These are phyloP conservation scores for Trematomus loennbergii DNA, from an alignment of 2,113 vertebrate genomes.

Conservation along the genomic window DNA sequence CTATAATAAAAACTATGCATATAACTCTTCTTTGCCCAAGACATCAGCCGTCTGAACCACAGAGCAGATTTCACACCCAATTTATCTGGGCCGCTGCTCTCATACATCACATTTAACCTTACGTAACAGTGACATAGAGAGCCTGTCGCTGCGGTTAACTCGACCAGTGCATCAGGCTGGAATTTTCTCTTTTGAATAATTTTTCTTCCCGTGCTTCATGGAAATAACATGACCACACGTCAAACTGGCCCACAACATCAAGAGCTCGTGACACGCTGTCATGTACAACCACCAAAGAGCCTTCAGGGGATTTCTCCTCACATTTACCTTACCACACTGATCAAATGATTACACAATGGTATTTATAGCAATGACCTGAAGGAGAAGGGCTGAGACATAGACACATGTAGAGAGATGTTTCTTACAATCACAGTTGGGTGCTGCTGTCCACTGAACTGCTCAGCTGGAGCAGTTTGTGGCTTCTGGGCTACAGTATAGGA, in stretches of 20 bases:
- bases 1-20: no score
- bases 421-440: background rate
- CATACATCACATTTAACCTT: constrained; percentile 58
- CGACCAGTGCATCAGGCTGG: constrained; percentile 33
- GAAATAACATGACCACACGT: background rate
- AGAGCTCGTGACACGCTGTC: background rate
- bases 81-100: constrained; percentile 39
- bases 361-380: constrained; percentile 36
- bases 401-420: constrained; percentile 6
- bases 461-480: background rate
- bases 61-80: constrained; percentile 29
- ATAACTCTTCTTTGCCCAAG: no score
- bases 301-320: constrained; percentile 19
- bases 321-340: constrained; percentile 38
- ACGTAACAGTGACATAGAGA: constrained; percentile 47
- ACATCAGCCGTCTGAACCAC: no score
- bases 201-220: constrained; percentile 9
- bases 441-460: constrained; percentile 4
- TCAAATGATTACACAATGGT: constrained; percentile 29
- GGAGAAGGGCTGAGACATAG: constrained; percentile 10
- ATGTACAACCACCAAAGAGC: constrained; percentile 4
- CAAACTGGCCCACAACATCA: background rate
- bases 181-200: constrained; percentile 26
- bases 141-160: constrained; percentile 36
- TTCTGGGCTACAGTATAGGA: background rate